A percentile compares a stretch with the other conserved stretches of the same genome.
Evolutionary conservation across 2,113 vertebrate genomes (phyloP).

Genomic region (Sclerurus mexicanus): DNA sequence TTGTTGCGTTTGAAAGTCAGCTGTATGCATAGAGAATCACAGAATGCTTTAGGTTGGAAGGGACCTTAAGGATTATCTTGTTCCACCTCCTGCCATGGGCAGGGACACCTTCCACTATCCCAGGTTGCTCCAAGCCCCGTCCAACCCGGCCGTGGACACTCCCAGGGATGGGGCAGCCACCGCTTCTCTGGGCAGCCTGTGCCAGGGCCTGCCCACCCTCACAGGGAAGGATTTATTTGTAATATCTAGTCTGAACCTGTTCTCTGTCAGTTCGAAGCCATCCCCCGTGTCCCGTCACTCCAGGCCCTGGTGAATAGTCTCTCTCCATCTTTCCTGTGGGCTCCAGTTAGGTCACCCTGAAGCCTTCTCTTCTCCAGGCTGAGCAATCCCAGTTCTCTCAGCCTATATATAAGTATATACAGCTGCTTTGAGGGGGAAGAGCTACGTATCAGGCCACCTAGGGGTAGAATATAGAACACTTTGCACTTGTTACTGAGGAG

Average conservation of each 20-base stretch:
- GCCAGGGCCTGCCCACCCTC: neutral
- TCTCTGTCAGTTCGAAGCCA: neutral
- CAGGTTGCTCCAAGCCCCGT: neutral
- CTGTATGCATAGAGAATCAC: too few species aligned
- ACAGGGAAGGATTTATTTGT: neutral
- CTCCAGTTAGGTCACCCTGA: neutral
- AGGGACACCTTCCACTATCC: too few species aligned
- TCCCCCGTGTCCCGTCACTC: neutral
- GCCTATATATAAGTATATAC: accelerated
- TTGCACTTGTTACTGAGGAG: neutral
- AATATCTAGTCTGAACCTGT: accelerated
- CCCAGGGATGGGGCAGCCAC: neutral
- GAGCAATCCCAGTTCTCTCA: neutral
- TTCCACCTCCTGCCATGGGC: neutral
- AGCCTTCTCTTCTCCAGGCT: neutral
- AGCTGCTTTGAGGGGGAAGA: neutral
- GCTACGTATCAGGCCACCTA: accelerated
- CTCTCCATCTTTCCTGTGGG: neutral
- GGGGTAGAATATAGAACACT: too few species aligned
- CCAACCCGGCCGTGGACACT: neutral
- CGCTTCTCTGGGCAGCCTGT: neutral
- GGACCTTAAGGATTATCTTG: neutral
- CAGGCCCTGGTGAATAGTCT: neutral
- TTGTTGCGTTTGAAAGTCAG: neutral
- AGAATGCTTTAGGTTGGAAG: neutral